Conservation (phyloP, 2,113 vertebrate species). For the Psittacula cyanocephala region DNA sequence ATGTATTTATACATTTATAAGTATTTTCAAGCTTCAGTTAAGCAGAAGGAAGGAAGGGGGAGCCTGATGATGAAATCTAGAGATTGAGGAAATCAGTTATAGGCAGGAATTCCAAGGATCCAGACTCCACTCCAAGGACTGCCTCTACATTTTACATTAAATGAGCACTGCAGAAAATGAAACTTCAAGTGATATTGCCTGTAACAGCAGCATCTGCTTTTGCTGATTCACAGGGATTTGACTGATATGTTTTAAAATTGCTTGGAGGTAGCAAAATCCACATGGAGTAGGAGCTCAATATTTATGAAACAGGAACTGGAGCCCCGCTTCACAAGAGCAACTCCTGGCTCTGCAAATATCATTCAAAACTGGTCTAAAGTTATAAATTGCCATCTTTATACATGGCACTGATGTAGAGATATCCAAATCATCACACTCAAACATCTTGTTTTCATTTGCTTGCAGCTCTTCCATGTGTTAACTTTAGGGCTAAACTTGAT, state of each 20-base stretch:
- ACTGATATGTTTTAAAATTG: constrained; percentile 47
- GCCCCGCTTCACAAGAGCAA: not conserved
- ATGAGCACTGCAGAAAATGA: constrained; percentile 2
- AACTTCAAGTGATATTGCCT: constrained; percentile 11
- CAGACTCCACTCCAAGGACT: not conserved
- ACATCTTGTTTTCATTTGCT: not conserved
- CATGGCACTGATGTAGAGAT: not conserved
- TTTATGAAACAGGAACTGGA: constrained; percentile 12
- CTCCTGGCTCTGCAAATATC: not conserved
- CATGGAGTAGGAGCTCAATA: not conserved
- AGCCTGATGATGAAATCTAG: not conserved
- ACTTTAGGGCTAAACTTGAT: not conserved
- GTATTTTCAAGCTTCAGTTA: not conserved
- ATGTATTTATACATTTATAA: not conserved
- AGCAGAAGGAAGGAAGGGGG: not conserved
- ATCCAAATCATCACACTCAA: not conserved
- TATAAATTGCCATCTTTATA: not conserved
- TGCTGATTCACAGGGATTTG: constrained; percentile 49
- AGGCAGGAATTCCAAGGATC: not conserved
- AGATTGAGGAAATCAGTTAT: not conserved
- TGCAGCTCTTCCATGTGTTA: not conserved
- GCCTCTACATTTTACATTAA: constrained; percentile 23
- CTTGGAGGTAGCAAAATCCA: constrained; percentile 43
- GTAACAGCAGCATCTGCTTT: constrained; percentile 44
- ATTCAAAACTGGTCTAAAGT: not conserved